Percentiles rank a stretch among this genome's conserved stretches.
Conservation (phyloP, 2,113 vertebrate species). For the Cacatua alba region DNA sequence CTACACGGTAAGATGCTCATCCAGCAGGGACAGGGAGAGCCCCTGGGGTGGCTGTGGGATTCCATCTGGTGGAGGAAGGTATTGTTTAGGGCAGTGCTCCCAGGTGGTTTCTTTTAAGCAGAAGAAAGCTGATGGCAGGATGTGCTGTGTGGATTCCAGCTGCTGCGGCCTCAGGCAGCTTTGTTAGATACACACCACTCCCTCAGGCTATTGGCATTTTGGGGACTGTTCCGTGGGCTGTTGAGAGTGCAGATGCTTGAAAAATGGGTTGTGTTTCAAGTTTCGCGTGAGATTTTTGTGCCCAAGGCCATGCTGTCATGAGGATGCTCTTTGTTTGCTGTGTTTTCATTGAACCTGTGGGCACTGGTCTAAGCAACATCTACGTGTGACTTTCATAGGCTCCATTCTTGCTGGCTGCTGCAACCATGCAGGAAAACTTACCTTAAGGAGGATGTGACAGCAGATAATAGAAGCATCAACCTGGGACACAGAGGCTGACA, state of each 20-base stretch:
- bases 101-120: neutral
- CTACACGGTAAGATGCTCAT: constrained; percentile 87
- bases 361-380: neutral
- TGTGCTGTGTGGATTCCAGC: constrained; percentile 15
- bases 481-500: neutral
- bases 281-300: neutral
- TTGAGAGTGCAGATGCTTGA: neutral
- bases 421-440: neutral
- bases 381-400: accelerated
- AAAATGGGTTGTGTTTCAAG: neutral
- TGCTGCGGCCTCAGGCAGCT: constrained; percentile 15
- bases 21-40: neutral
- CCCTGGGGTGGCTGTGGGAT: neutral
- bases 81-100: neutral
- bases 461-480: neutral
- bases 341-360: neutral
- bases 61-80: neutral
- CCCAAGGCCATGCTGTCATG: neutral
- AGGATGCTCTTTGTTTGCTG: neutral
- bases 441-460: neutral
- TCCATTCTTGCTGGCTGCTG: neutral
- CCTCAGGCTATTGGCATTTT: neutral
- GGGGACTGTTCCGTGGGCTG: neutral
- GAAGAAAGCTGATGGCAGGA: neutral
- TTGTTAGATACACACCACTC: neutral